These are phyloP conservation scores for Mus minutoides DNA, from an alignment of 2,797 vertebrate species.

Conservation along the genomic window DNA sequence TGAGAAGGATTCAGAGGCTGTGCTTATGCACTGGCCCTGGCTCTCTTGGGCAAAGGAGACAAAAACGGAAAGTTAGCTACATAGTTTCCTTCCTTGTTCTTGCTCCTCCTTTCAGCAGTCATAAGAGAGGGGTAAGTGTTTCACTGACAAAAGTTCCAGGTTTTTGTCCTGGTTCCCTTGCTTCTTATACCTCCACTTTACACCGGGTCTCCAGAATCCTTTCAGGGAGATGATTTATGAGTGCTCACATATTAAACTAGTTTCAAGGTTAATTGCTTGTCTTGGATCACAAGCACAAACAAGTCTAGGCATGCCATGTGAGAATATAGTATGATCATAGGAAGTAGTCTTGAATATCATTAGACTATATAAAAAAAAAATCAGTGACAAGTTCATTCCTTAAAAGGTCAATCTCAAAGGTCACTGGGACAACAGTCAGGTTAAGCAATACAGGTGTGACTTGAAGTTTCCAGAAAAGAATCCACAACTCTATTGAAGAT, in stretches of 20 bases:
- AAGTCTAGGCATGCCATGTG: conserved; percentile 58
- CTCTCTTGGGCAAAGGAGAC: background rate
- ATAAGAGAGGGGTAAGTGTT: conserved; percentile 50
- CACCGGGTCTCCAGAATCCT: conserved; percentile 33
- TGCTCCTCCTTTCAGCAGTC: background rate
- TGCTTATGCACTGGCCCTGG: background rate
- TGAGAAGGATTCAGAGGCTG: background rate
- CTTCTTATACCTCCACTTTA: background rate
- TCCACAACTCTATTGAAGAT: background rate
- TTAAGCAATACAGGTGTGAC: background rate
- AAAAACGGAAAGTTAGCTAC: background rate
- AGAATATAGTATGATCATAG: conserved; percentile 59
- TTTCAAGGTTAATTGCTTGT: conserved; percentile 72
- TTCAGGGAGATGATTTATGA: conserved; percentile 54
- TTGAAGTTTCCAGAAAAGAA: background rate
- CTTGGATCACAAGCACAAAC: conserved; percentile 57
- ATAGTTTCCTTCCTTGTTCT: background rate
- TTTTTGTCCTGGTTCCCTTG: background rate
- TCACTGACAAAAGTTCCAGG: background rate
- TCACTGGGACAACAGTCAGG: background rate
- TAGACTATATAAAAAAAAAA: conserved; percentile 56
- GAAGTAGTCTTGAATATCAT: conserved; percentile 63
- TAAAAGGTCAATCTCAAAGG: conserved; percentile 32
- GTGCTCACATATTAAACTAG: conserved; percentile 66
- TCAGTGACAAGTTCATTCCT: conserved; percentile 17